Percentiles rank a stretch among this genome's conserved stretches.
These are phyloP conservation scores for Lutjanus campechanus DNA, from an alignment of 2,797 vertebrate species.

Conservation along the genomic window DNA sequence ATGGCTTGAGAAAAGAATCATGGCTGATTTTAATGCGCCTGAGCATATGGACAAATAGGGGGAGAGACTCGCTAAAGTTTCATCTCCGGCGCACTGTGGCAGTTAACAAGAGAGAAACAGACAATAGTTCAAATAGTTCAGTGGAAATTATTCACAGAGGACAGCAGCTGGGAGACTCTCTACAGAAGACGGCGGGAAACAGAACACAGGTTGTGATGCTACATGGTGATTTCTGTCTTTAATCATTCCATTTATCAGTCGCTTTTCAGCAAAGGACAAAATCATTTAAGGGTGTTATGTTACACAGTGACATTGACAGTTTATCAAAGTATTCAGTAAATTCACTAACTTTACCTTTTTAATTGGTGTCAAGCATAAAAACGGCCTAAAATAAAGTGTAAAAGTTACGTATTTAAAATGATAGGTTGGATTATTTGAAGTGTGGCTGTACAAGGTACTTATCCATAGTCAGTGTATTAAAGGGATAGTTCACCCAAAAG, in stretches of 20 bases:
- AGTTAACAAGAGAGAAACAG: slow-evolving; percentile 48
- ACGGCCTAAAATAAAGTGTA: not conserved
- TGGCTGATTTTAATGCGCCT: slow-evolving; percentile 32
- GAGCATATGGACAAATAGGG: slow-evolving; percentile 31
- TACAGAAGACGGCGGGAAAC: not conserved
- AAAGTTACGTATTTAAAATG: not conserved
- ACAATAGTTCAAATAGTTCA: slow-evolving; percentile 40
- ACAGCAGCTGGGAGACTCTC: slow-evolving; percentile 30
- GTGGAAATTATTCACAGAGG: slow-evolving; percentile 34
- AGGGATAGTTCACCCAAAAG: too few species aligned
- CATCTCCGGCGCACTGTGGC: slow-evolving; percentile 9
- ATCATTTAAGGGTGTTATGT: not conserved
- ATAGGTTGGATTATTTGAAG: too few species aligned
- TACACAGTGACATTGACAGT: not conserved
- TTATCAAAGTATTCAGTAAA: not conserved
- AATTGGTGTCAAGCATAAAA: not conserved
- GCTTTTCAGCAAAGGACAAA: not conserved
- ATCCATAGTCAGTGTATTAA: too few species aligned
- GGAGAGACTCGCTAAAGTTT: slow-evolving; percentile 24
- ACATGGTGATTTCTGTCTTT: slow-evolving; percentile 18
- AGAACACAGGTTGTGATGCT: slow-evolving; percentile 5
- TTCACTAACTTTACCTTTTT: not conserved
- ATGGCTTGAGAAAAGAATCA: slow-evolving; percentile 46
- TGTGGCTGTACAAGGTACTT: not conserved
- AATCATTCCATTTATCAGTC: slow-evolving; percentile 19